Evolutionary conservation across 2,888 invertebrate genomes (phyloP), one percentile per base, ranked within the genome.

Genomic region (Zelleria hepariella): DNA sequence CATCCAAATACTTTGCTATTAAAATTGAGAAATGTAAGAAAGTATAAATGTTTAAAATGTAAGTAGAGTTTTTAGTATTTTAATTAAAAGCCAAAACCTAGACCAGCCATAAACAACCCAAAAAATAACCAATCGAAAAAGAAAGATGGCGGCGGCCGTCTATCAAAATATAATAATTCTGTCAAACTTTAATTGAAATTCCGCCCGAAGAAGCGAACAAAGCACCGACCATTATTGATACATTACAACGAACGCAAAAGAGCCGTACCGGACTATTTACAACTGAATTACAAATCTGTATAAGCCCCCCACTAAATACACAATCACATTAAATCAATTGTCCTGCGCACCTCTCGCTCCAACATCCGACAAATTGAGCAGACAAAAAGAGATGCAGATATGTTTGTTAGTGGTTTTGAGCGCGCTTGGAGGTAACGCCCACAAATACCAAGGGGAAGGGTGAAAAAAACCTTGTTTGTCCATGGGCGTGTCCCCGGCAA

Each of bases 131-230:
- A 8, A 15, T 32, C 32, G 15, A 10, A 32, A 32, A 32, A 32
- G 32, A 32, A 79, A 74, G 66, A 80, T 82, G 77, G 83, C 78
- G 71, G 65, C 67, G 55, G 8, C 69, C 67, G 78, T 81, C 84
- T 82, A 85, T 86, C 83, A 82, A 51, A 32, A 80, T 80, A 81
- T 83, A 86, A 88, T 88, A 88, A 86, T 86, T 79, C 86, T 84
- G 86, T 88, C 87, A 86, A 82, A 80, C 68, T 81, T 79, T 81
- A 88, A 87, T 87, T 86, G 86, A 82, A 85, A 84, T 86, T 86
- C 86, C 73, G 55, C 4, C 18, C 48, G 77, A 73, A 74, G 72
- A 56, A 65, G 69, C 68, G 67, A 65, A 66, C 71, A 79, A 78
- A 81, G 78, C 74, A 64, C 59, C 71, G 74, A 73, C 70, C 81